phyloP scores from a whole-genome alignment of 2,888 invertebrate species.

The Toxonevra muliebris region DNA sequence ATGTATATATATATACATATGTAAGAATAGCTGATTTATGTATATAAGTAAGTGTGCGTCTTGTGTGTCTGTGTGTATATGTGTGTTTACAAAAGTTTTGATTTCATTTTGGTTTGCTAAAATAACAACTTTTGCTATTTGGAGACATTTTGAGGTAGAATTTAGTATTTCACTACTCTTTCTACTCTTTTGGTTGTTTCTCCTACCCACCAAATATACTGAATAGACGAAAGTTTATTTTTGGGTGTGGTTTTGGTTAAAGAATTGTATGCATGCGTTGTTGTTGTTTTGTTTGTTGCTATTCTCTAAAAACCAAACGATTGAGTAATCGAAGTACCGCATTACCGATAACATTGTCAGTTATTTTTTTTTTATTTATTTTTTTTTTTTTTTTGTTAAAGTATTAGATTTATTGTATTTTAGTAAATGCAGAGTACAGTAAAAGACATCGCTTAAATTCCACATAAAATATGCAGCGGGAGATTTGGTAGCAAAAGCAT shows the following conservation, averaged over 20 bases:
- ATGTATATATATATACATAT: neutral
- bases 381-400: neutral
- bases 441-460: too few species aligned
- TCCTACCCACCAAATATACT: neutral
- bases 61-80: neutral
- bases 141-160: too few species aligned
- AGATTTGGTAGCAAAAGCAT: too few species aligned
- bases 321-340: neutral
- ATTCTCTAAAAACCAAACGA: neutral
- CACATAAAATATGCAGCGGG: too few species aligned
- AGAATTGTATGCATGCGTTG: neutral
- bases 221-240: neutral
- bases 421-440: too few species aligned
- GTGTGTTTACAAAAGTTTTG: slow-evolving; percentile 14
- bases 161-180: neutral
- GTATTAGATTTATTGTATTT: neutral
- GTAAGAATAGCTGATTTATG: neutral
- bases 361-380: too few species aligned
- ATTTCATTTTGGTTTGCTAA: slow-evolving; percentile 18
- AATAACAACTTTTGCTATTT: neutral
- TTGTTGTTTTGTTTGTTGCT: neutral
- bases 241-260: neutral
- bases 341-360: slow-evolving; percentile 14
- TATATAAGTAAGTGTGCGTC: neutral
- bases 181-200: neutral